Evolutionary conservation across 1,140 invertebrate genomes (phyloP).

Genomic region (Aphis craccivora): DNA sequence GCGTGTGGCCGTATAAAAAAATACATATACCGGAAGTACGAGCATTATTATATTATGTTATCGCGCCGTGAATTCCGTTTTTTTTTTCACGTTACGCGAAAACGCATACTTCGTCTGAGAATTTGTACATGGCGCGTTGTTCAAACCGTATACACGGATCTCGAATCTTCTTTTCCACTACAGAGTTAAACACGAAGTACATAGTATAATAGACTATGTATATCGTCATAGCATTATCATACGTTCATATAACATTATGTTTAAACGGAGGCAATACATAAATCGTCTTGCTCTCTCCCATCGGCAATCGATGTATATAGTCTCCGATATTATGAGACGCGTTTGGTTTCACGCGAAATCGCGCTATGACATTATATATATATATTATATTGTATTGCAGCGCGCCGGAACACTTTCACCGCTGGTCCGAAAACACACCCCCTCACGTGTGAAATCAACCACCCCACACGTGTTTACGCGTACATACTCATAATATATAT

Average conservation of each 20-base stretch:
- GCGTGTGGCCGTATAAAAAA: constrained; percentile 29
- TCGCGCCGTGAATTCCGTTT: not conserved
- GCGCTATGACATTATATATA: not conserved
- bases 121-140: not conserved
- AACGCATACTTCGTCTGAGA: not conserved
- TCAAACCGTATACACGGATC: not conserved
- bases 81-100: not conserved
- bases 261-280: not conserved
- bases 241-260: not conserved
- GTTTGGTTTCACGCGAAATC: not conserved
- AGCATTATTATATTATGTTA: no score
- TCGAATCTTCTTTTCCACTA: not conserved
- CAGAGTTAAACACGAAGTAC: not conserved
- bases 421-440: not conserved
- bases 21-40: not conserved
- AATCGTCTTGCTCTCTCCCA: not conserved
- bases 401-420: constrained; percentile 24
- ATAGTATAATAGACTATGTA: no score
- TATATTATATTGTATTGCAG: no score
- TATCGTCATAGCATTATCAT: not conserved
- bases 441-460: constrained; percentile 14
- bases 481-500: not conserved
- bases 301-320: not conserved
- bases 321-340: not conserved
- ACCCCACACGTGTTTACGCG: not conserved